phyloP scores from a whole-genome alignment of 1,140 invertebrate species.

The Meloidogyne floridensis region DNA sequence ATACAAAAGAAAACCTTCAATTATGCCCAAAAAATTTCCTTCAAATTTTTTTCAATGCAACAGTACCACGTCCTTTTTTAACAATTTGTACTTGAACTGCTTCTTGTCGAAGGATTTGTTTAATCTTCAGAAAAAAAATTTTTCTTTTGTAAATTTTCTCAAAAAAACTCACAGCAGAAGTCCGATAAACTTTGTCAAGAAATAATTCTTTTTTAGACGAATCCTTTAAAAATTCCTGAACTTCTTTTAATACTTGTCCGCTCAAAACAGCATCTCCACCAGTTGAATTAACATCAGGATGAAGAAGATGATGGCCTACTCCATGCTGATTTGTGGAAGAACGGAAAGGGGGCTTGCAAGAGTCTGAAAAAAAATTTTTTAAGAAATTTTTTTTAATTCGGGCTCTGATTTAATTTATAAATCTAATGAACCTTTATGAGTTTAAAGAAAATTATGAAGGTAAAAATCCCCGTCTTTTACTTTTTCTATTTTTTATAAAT shows the following conservation, averaged over 20 bases:
- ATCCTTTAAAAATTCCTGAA: conserved; percentile 33
- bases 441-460: too few relatives aligned
- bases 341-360: conserved; percentile 1
- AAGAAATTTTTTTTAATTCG: too few relatives aligned
- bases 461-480: too few relatives aligned
- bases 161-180: conserved; percentile 31
- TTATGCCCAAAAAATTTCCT: not conserved
- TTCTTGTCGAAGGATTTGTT: conserved; percentile 28
- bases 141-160: too few relatives aligned
- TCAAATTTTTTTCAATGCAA: conserved; percentile 28
- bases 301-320: not conserved
- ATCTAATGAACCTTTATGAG: too few relatives aligned
- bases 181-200: conserved; percentile 31
- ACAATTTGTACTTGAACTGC: conserved; percentile 26
- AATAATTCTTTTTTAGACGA: conserved; percentile 30
- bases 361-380: not conserved
- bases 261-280: conserved; percentile 14
- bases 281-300: conserved; percentile 8
- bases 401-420: too few relatives aligned
- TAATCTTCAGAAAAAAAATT: conserved; percentile 28
- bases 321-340: not conserved
- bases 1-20: not conserved
- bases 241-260: conserved; percentile 15
- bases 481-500: too few relatives aligned
- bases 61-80: conserved; percentile 39